Base-by-base conservation (phyloP, 2,113 vertebrate genomes). In the Austrofundulus limnaeus region DNA sequence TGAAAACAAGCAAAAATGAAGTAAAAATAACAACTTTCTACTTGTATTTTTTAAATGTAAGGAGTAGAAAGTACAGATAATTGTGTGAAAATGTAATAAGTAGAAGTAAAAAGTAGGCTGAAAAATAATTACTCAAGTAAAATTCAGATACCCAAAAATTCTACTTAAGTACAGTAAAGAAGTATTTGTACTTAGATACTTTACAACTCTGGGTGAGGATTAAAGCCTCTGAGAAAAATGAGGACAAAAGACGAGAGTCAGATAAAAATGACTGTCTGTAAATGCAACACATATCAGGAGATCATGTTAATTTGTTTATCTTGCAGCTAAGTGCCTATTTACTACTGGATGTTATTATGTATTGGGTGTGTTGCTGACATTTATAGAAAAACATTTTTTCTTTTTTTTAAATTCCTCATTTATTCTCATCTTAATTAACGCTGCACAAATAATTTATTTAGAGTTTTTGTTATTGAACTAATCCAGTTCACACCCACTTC, bases 171-270 rank as follows among this genome's bases (percentile, higher is more conserved):
- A n/a, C n/a, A n/a, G n/a, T n/a, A n/a, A n/a, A n/a, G n/a, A n/a
- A n/a, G n/a, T n/a, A n/a, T n/a, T n/a, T n/a, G n/a, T n/a, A n/a
- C n/a, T n/a, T n/a, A n/a, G n/a, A n/a, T n/a, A n/a, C n/a, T n/a
- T n/a, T n/a, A n/a, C n/a, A n/a, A n/a, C n/a, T n/a, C n/a, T n/a
- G n/a, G n/a, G n/a, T 31, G 48, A 59, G 25, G 62, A 66, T 64
- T 74, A 45, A 34, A 80, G 16, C 20, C 42, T 38, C 9, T 28
- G 28, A 23, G 45, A 54, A 56, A 54, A 39, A 23, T 11, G 31
- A 64, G 45, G 47, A 55, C 14, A 24, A 12, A 12, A 47, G 60
- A 41, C 1, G 2, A 52, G 21, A 9, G 52, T 69, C 55, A 62
- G 39, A n/a, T 19, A 0, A 61, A 13, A 38, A 28, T 48, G 63